Percentiles rank a stretch among this genome's conserved stretches.
Conservation (phyloP, 2,113 vertebrate species). For the Vidua chalybeata region DNA sequence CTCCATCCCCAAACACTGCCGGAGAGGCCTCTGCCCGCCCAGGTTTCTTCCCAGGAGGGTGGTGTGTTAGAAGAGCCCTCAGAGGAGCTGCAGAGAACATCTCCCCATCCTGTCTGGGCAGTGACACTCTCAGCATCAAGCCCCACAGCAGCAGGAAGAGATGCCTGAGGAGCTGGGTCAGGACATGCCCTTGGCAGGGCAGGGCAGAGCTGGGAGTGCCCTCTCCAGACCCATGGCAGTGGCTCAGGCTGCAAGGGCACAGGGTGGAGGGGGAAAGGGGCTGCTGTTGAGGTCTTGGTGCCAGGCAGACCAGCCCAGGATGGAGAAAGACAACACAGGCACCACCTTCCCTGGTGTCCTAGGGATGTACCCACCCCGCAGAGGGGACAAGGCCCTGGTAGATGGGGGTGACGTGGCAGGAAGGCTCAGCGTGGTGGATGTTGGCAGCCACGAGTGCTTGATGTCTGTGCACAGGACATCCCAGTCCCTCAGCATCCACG, state of each 20-base stretch:
- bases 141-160: background rate
- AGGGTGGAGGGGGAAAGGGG: accelerated
- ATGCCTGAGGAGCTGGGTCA: background rate
- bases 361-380: accelerated
- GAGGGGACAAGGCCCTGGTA: background rate
- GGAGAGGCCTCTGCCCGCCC: background rate
- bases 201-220: background rate
- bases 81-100: background rate
- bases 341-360: too few species aligned
- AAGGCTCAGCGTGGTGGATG: accelerated
- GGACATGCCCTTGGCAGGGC: background rate
- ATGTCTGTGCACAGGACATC: accelerated
- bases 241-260: background rate
- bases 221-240: background rate
- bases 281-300: background rate
- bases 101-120: accelerated
- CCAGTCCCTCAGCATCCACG: background rate
- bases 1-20: background rate
- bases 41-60: background rate
- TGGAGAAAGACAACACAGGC: background rate
- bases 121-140: background rate
- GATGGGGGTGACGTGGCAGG: accelerated
- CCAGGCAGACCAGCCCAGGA: background rate
- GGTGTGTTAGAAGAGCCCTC: background rate
- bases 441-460: accelerated